Percentiles rank a stretch among this genome's conserved stretches.
Evolutionary conservation across 2,797 vertebrate species (phyloP).

Genomic region (Lagodon rhomboides): DNA sequence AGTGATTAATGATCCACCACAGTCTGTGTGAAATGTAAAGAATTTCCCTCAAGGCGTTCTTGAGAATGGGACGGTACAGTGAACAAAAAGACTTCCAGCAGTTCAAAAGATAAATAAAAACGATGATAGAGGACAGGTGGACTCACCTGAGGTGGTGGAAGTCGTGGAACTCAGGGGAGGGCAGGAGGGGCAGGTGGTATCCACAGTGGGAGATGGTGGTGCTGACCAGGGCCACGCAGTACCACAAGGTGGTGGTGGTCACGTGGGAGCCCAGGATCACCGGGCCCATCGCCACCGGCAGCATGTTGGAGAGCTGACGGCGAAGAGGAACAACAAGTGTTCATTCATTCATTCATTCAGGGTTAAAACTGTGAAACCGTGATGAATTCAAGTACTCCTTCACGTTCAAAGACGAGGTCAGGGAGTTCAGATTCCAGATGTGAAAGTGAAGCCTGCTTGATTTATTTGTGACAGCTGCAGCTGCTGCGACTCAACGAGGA

Average conservation of each 20-base stretch:
- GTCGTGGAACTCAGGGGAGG: conserved; percentile 96
- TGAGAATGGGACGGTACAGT: no score
- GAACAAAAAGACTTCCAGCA: no score
- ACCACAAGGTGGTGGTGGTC: conserved; percentile 87
- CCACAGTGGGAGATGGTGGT: conserved; percentile 94
- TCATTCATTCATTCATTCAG: background rate
- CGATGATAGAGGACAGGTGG: background rate
- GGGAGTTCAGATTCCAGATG: background rate
- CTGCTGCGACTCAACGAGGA: background rate
- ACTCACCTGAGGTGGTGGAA: conserved; percentile 95
- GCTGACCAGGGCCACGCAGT: conserved; percentile 86
- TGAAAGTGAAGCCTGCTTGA: background rate
- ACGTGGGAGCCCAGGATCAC: conserved; percentile 91
- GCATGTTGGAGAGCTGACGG: conserved; percentile 89
- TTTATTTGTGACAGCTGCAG: conserved; percentile 2
- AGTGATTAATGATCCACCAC: no score
- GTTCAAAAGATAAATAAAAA: no score
- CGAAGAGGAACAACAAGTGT: background rate
- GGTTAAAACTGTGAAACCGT: background rate
- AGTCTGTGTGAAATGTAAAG: no score
- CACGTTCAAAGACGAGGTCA: background rate
- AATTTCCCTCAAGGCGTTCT: no score
- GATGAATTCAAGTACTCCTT: no score
- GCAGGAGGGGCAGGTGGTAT: conserved; percentile 96
- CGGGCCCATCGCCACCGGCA: conserved; percentile 88